phyloP scores from a whole-genome alignment of 2,113 vertebrate genomes.

The Ptyas mucosa region DNA sequence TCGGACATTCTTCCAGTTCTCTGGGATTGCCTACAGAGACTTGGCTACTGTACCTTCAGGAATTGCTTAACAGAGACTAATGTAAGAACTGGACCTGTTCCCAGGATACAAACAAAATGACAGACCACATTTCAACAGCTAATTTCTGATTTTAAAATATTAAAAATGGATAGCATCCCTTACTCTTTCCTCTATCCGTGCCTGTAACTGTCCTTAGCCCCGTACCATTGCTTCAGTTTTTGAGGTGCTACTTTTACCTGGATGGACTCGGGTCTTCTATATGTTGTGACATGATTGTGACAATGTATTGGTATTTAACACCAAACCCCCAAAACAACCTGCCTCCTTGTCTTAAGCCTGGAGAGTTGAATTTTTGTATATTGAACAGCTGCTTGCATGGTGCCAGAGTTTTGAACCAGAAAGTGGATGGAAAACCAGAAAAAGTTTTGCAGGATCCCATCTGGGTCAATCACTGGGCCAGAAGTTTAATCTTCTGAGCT shows the following conservation, averaged over 20 bases:
- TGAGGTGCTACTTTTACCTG: background rate
- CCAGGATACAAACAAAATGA: background rate
- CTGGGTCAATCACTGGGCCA: too few species aligned
- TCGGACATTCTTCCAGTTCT: background rate
- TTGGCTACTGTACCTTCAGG: background rate
- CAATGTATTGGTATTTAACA: background rate
- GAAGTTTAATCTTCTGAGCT: too few species aligned
- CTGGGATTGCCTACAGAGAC: background rate
- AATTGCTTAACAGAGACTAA: background rate
- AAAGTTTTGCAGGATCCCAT: background rate
- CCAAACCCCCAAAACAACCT: background rate
- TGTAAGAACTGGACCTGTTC: background rate
- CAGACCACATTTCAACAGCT: background rate
- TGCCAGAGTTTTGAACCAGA: slow-evolving; percentile 24
- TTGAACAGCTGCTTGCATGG: background rate
- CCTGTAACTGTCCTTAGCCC: background rate
- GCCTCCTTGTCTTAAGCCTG: background rate
- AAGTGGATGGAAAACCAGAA: background rate
- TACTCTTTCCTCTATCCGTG: background rate
- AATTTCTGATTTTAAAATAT: background rate
- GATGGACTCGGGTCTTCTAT: background rate
- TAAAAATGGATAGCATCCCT: background rate
- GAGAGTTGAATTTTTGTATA: background rate
- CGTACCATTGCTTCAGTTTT: background rate
- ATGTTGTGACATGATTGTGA: background rate